Base-by-base conservation (phyloP, 2,113 vertebrate species). In the Gavialis gangeticus region DNA sequence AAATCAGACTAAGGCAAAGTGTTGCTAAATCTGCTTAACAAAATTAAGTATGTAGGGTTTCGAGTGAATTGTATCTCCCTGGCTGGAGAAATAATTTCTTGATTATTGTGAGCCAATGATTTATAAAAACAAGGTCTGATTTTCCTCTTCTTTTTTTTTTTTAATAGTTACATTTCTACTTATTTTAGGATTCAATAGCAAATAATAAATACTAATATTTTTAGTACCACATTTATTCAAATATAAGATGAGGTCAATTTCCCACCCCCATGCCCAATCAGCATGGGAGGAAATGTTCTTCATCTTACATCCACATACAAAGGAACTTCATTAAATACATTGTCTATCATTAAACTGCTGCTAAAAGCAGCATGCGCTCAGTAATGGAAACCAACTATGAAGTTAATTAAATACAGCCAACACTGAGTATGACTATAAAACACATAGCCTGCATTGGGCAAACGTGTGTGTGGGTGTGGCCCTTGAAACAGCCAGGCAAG, bases 1-100 rank as follows among this genome's bases (percentile, higher is more conserved):
- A 94, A 95, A 95, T 55, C 60, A 83, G 34, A 28, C 80, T 78
- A 58, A 80, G 57, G 78, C 59, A 63, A 75, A 88, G 66, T 25
- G 18, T 7, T 75, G 94, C 86, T 90, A 85, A 75, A 87, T 0
- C 0, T 30, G 3, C 88, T 60, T 87, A 75, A 84, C 75, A 90
- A 79, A 63, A 71, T 0, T 90, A 98, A 97, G 97, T 96, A 96
- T 96, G 98, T 95, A 96, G 83, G 66, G 85, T 37, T 97, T 95
- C 90, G 90, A 76, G 94, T 84, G 91, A 82, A 77, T 56, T 58
- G 27, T 28, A 87, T 90, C 94, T 66, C 67, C 84, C 1, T 1
- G 75, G 76, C 54, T 90, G 89, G 78, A 66, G 3, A 85, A 69
- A 71, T 37, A 73, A 55, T 2, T 57, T 14, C 59, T 10, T 1